Evolutionary conservation across 2,888 invertebrate genomes (phyloP).

Genomic region (Zelleria hepariella): DNA sequence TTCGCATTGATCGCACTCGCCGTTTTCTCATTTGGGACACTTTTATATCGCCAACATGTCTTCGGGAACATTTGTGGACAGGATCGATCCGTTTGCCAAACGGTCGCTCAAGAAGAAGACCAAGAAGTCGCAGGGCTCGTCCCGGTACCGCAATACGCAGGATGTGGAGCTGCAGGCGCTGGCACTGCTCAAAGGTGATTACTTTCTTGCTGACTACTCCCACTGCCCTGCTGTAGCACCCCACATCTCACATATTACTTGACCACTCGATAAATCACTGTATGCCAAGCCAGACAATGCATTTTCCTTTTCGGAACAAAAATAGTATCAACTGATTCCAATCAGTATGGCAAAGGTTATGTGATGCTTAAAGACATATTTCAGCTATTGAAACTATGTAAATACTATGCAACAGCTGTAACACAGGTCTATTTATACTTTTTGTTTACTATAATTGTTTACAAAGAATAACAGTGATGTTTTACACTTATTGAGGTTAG

Average conservation of each 20-base stretch:
- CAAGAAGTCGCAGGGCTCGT: slow-evolving; percentile 99
- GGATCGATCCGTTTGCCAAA: slow-evolving; percentile 99
- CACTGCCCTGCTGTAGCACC: not conserved
- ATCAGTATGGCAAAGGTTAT: not conserved
- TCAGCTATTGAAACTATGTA: not conserved
- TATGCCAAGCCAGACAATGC: too few species aligned
- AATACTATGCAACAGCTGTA: not conserved
- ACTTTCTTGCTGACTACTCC: not conserved
- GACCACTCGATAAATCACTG: too few species aligned
- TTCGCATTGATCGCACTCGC: slow-evolving; percentile 65
- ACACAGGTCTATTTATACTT: not conserved
- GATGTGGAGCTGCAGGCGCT: slow-evolving; percentile 97
- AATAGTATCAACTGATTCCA: too few species aligned
- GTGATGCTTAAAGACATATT: not conserved
- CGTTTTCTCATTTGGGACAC: slow-evolving; percentile 66
- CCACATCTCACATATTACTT: not conserved
- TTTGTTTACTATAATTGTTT: not conserved
- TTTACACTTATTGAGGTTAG: not conserved
- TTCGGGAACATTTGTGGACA: slow-evolving; percentile 96
- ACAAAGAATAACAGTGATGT: not conserved
- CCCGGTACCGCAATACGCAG: slow-evolving; percentile 97
- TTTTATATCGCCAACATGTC: slow-evolving; percentile 73
- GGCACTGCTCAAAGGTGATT: slow-evolving; percentile 95
- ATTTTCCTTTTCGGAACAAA: too few species aligned
- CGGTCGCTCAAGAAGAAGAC: slow-evolving; percentile 98